Conservation (phyloP, 1,140 invertebrate species). For the Leptinotarsa texana region DNA sequence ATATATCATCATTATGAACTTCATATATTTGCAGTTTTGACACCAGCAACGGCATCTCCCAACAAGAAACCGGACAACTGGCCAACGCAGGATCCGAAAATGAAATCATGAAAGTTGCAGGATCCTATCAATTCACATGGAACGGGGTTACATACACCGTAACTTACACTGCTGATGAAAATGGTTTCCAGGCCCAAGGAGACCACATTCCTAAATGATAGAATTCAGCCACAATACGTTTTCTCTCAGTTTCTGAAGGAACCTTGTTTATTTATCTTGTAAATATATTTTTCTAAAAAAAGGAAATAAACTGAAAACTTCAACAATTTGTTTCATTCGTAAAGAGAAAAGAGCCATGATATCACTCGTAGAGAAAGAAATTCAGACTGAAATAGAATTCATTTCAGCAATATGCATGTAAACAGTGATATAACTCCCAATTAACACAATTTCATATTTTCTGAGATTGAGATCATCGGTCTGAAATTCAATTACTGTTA, state of each 20-base stretch:
- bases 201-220: constrained; percentile 59
- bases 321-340: neutral
- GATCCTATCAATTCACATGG: constrained; percentile 68
- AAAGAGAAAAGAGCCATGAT: no score
- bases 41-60: constrained; percentile 68
- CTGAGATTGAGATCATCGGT: neutral
- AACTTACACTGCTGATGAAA: constrained; percentile 72
- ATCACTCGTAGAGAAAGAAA: no score
- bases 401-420: neutral
- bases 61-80: constrained; percentile 65
- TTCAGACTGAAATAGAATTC: neutral
- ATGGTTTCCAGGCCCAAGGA: constrained; percentile 71
- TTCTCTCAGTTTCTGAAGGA: neutral
- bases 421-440: neutral
- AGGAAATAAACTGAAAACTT: constrained; percentile 7
- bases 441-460: neutral
- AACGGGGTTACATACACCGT: constrained; percentile 67
- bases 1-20: no score
- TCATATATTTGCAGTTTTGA: constrained; percentile 61
- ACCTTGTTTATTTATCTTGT: constrained; percentile 17
- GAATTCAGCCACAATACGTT: neutral
- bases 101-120: constrained; percentile 63
- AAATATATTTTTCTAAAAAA: constrained; percentile 25
- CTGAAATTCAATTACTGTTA: no score
- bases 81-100: constrained; percentile 63